Conservation (phyloP, 2,113 vertebrate genomes). For the Axis porcinus region DNA sequence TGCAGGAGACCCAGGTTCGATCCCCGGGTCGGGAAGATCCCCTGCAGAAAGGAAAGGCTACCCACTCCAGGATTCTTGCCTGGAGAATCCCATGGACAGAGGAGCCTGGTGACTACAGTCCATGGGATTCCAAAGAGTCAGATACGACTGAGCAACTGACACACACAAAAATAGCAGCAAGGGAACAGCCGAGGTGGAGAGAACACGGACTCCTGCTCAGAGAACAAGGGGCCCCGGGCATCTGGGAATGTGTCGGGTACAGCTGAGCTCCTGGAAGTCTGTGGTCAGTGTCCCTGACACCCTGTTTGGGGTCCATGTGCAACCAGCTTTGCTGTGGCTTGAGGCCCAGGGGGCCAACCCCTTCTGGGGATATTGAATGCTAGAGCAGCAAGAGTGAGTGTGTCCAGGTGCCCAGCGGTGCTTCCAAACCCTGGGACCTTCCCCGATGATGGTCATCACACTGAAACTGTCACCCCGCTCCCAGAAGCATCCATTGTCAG, state of each 20-base stretch:
- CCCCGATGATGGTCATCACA: background rate
- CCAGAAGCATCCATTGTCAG: background rate
- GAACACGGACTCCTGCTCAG: background rate
- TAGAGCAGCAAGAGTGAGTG: accelerated
- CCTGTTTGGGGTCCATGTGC: background rate
- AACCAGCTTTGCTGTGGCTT: background rate
- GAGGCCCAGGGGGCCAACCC: background rate
- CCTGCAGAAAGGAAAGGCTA: background rate
- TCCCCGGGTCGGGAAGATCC: background rate
- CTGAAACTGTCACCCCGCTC: background rate
- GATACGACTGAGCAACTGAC: background rate
- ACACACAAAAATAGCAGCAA: background rate
- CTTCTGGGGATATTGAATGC: accelerated
- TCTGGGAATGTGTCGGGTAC: background rate
- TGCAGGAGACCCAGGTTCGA: background rate
- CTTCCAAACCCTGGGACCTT: background rate
- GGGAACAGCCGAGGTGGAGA: background rate
- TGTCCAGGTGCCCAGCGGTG: accelerated
- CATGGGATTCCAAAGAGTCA: background rate
- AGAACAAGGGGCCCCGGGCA: accelerated
- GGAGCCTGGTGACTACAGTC: background rate
- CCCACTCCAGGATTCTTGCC: background rate
- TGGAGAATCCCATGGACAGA: background rate
- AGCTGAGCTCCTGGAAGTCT: background rate
- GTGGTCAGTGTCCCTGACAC: background rate